Conservation (phyloP, 2,888 invertebrate species). For the Dexiosoma caninum region DNA sequence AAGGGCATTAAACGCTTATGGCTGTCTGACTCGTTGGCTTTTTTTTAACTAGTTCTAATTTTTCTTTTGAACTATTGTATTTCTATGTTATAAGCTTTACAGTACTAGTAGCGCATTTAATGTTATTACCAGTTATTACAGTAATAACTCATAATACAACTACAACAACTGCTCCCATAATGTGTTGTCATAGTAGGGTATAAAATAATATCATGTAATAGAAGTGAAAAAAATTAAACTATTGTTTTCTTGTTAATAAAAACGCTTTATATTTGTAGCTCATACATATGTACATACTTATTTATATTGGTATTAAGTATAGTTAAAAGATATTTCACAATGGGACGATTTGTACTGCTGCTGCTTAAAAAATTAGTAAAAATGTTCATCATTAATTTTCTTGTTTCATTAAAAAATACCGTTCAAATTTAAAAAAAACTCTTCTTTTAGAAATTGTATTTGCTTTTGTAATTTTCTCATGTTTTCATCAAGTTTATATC, state of each 20-base stretch:
- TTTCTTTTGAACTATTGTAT: background rate
- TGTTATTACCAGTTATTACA: slow-evolving; percentile 22
- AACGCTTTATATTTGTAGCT: background rate
- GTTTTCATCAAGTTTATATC: no score
- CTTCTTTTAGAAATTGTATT: no score
- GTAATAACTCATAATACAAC: slow-evolving; percentile 14
- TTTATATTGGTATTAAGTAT: no score
- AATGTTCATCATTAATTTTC: no score
- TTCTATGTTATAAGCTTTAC: background rate
- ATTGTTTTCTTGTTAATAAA: slow-evolving; percentile 7
- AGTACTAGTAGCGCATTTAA: slow-evolving; percentile 7
- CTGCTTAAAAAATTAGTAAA: no score
- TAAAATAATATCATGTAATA: slow-evolving; percentile 21
- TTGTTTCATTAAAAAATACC: no score
- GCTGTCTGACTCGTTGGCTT: slow-evolving; percentile 16
- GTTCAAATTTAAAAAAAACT: no score
- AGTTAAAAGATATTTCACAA: slow-evolving; percentile 6
- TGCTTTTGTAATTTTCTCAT: no score
- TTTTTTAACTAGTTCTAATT: slow-evolving; percentile 34
- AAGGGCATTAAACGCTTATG: slow-evolving; percentile 53
- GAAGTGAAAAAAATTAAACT: slow-evolving; percentile 1
- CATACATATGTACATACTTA: no score
- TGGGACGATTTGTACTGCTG: background rate
- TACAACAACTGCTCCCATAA: background rate
- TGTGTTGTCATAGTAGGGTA: slow-evolving; percentile 4